Base-by-base conservation (phyloP, 2,797 vertebrate genomes). In the Hemibagrus guttatus region DNA sequence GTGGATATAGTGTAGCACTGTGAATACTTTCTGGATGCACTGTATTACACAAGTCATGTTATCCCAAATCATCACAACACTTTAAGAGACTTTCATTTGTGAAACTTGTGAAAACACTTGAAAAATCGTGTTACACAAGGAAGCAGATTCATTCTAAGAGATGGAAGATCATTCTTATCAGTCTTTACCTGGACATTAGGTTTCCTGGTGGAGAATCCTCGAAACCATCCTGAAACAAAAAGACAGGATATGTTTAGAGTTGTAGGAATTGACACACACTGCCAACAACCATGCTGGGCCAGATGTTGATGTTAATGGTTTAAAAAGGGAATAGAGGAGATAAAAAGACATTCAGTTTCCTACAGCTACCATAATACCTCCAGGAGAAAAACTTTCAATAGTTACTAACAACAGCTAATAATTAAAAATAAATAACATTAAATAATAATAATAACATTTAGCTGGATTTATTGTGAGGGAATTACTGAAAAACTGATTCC, bases 121-220 rank as follows among this genome's bases (percentile, higher is more conserved):
- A 42, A 52, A 64, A 42, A 81, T 28, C 26, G 23, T 64, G 28
- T 81, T 28, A 42, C 75, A 28, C 12, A 58, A 17, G 3, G 2
- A 84, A 86, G 28, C 7, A 69, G 28, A 81, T 35, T 59, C 26
- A 49, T 61, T 13, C 31, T 35, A 2, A 46, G 14, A 72, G n/a
- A 23, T 35, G 49, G 12, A n/a, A 11, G 12, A 3, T 58, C 85
- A 16, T 35, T 86, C 68, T 85, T 49, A 49, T 49, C 46, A 49
- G 46, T 49, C 19, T 91, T 96, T 97, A 99, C 98, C 97, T 99
- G 99, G 86, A 97, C 91, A 83, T 96, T 97, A 78, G 98, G 98
- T 92, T 98, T 99, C 95, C 96, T 98, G 92, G 96, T 96, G 87
- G 98, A 97, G 93, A 98, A 96, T 87, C 98, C 98, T 96, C 98